Base-by-base conservation (phyloP, 2,888 invertebrate species). In the Eubasilissa splendida region DNA sequence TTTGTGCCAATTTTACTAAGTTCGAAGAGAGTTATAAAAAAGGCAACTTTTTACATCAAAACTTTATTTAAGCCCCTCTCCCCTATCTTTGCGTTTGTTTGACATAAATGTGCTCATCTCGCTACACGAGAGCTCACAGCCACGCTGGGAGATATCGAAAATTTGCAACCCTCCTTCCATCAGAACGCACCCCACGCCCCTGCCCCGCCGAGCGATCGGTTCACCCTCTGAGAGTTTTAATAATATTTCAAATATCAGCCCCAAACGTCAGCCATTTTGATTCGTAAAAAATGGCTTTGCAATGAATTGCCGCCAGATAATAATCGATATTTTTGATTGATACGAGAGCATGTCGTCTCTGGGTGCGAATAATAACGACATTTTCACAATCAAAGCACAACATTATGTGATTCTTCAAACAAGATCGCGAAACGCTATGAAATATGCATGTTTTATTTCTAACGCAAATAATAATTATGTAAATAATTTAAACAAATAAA, bases 41-140 rank as follows among this genome's bases (percentile, higher is more conserved):
- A 68, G 11, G 12, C 85, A 91, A 91, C 89, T 91, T 91, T 91
- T 91, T 89, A 90, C 90, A 91, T 91, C 90, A 90, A 89, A 91
- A 91, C 90, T 90, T 91, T 89, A 87, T 87, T 89, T 85, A 79
- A 74, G 80, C 76, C 76, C 80, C 77, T 82, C 14, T 60, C 42
- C 42, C 42, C 63, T 81, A 81, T 82, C 80, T 80, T 78, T 78
- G 83, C 80, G 80, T 83, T 83, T 83, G 83, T 83, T 83, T 82
- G 83, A 83, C 83, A 82, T 83, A 82, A 82, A 83, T 83, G 83
- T 81, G 82, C 82, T 82, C 82, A 82, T 83, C 82, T 79, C 58
- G 77, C 73, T 77, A 65, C 42, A 71, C 73, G 66, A 33, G 65
- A 74, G 74, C 68, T 12, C 66, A 59, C 42, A 12, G 75, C 52